Evolutionary conservation across 1,140 invertebrate species (phyloP).

Genomic region (Monomorium pharaonis): DNA sequence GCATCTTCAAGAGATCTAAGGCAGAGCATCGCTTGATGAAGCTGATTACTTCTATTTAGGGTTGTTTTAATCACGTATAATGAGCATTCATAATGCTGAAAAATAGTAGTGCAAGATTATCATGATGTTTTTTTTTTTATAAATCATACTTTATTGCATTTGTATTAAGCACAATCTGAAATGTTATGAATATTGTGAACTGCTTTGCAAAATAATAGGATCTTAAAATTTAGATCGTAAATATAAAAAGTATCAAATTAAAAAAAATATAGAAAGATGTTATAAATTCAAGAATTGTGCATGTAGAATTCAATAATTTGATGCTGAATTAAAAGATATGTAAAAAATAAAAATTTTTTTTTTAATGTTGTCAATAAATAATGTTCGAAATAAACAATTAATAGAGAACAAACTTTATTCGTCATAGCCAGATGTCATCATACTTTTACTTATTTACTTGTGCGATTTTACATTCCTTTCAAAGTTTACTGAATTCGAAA

Average conservation of each 20-base stretch:
- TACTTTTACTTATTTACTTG: too few species aligned
- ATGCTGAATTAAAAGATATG: too few species aligned
- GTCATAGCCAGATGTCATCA: too few species aligned
- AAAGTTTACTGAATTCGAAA: too few species aligned
- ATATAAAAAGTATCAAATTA: background rate
- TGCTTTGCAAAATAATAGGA: background rate
- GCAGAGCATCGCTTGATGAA: constrained; percentile 39
- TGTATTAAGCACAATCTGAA: background rate
- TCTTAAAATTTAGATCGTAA: too few species aligned
- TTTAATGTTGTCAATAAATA: too few species aligned
- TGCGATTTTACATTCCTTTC: too few species aligned
- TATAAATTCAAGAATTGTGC: too few species aligned
- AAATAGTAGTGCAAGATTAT: background rate
- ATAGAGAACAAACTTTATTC: too few species aligned
- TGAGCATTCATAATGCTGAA: background rate
- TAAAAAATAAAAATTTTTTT: too few species aligned
- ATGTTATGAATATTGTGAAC: background rate
- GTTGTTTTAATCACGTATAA: background rate
- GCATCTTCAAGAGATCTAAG: constrained; percentile 48
- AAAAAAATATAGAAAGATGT: background rate
- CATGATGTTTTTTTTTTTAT: background rate
- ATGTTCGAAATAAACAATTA: too few species aligned
- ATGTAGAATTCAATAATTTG: too few species aligned
- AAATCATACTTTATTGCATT: background rate
- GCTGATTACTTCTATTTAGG: constrained; percentile 15